These are phyloP conservation scores for Germaria angustata DNA, from an alignment of 2,888 invertebrate species.

Conservation along the genomic window DNA sequence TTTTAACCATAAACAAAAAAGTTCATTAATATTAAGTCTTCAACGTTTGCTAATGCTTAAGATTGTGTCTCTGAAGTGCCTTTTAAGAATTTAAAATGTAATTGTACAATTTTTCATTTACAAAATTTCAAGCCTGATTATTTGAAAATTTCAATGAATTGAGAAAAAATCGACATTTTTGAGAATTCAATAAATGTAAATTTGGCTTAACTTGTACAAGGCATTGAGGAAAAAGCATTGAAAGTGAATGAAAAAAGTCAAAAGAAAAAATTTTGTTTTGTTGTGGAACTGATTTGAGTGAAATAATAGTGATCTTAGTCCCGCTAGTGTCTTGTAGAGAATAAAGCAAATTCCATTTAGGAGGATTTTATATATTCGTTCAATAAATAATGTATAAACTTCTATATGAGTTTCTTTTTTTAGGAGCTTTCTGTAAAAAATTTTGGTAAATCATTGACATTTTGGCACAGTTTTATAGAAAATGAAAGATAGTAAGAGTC, in stretches of 20 bases:
- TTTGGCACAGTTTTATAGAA: too few relatives aligned
- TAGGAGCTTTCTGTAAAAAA: too few relatives aligned
- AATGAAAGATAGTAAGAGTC: too few relatives aligned
- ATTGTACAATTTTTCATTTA: slow-evolving; percentile 26
- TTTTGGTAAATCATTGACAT: too few relatives aligned
- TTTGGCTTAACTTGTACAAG: slow-evolving; percentile 30
- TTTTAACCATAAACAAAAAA: slow-evolving; percentile 51
- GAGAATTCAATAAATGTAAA: not conserved
- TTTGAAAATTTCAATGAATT: slow-evolving; percentile 17
- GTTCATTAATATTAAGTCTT: not conserved
- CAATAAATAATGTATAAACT: too few relatives aligned
- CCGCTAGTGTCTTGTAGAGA: not conserved
- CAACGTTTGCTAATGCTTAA: slow-evolving; percentile 17
- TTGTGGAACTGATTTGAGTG: slow-evolving; percentile 30
- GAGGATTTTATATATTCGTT: too few relatives aligned
- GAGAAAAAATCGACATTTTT: not conserved
- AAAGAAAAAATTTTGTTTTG: slow-evolving; percentile 41
- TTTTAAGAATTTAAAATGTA: slow-evolving; percentile 48
- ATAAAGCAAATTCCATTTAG: too few relatives aligned
- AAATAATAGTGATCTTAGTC: not conserved
- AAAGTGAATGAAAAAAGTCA: not conserved
- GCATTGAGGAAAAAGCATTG: slow-evolving; percentile 24
- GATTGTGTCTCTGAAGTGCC: slow-evolving; percentile 27
- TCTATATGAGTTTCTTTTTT: too few relatives aligned
- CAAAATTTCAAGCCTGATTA: slow-evolving; percentile 12